phyloP scores from a whole-genome alignment of 2,888 invertebrate genomes.

The Lasioglossum calceatum region DNA sequence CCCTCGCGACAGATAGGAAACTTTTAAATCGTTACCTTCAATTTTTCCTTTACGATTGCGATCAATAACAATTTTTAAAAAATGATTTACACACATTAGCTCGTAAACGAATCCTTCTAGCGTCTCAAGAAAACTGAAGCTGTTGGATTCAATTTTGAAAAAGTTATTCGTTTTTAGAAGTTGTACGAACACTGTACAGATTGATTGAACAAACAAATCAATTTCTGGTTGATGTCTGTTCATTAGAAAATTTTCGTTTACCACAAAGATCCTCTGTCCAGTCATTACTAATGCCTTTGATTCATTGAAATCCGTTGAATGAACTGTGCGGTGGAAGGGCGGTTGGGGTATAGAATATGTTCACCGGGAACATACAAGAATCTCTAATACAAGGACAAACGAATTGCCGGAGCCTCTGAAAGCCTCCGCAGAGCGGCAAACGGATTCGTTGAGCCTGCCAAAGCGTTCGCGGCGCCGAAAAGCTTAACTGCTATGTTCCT shows the following conservation, averaged over 20 bases:
- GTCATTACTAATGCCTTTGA: not conserved
- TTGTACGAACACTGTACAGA: too few relatives aligned
- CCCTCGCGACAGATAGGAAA: too few relatives aligned
- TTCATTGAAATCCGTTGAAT: not conserved
- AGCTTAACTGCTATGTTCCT: conserved; percentile 51
- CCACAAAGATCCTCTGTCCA: not conserved
- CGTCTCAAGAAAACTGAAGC: too few relatives aligned
- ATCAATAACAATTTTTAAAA: too few relatives aligned
- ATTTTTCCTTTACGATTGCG: too few relatives aligned
- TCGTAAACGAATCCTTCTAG: too few relatives aligned
- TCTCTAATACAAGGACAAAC: conserved; percentile 37
- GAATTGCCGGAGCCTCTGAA: conserved; percentile 20
- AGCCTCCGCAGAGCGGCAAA: conserved; percentile 22
- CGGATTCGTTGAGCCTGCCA: conserved; percentile 35
- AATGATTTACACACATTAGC: too few relatives aligned
- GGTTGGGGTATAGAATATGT: not conserved
- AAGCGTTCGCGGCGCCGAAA: conserved; percentile 34
- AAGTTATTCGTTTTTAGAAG: too few relatives aligned
- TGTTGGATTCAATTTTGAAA: too few relatives aligned
- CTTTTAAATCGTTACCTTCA: too few relatives aligned
- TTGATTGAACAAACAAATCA: not conserved
- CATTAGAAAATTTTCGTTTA: not conserved
- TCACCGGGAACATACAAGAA: conserved; percentile 24
- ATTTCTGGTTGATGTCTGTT: not conserved
- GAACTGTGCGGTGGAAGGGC: not conserved